Base-by-base conservation (phyloP, 2,888 invertebrate genomes). In the Callosobruchus maculatus region DNA sequence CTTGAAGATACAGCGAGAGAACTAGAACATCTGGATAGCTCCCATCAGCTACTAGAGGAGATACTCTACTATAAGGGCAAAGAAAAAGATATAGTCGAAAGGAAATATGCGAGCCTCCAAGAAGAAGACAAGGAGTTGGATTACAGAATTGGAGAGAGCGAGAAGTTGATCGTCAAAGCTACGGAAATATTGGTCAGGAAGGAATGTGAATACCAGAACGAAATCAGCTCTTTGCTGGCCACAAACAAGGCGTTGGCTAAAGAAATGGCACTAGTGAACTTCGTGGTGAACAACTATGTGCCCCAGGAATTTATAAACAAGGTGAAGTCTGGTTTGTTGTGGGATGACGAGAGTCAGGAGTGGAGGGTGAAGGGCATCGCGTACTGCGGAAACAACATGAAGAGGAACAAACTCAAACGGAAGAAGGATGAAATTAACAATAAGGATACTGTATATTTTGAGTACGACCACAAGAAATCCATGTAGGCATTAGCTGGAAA, bases 321-420 rank as follows among this genome's bases (percentile, higher is more conserved):
- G 88, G 94, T 98, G 75, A 95, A 96, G 83, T 91, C 93, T 82
- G 95, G 96, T 83, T 93, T 97, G 22, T 93, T 94, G 83, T 99
- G 97, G 97, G 97, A 97, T 88, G 97, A 98, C 86, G 97, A 98
- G 82, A 94, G 96, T 21, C 97, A 97, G 31, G 98, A 98, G 86
- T 99, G 97, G 97, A 97, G 97, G 84, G 89, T 99, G 18, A 95
- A 94, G 85, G 97, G 97, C 87, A 95, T 98, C 13, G 98, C 98
- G 0, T 97, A 98, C 87, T 97, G 97, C 21, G 98, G 98, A 0
- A 98, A 98, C 88, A 98, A 98, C 74, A 49, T 49, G 49, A 49
- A 49, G 49, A 49, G 49, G 13, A 49, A 49, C 18, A 18, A 49
- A 18, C 7, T 49, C 7, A 49, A 49, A 18, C 3, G 49, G 49